Evolutionary conservation across 2,888 invertebrate genomes (phyloP), one percentile per base, ranked within the genome.

Genomic region (Troilus luridus): DNA sequence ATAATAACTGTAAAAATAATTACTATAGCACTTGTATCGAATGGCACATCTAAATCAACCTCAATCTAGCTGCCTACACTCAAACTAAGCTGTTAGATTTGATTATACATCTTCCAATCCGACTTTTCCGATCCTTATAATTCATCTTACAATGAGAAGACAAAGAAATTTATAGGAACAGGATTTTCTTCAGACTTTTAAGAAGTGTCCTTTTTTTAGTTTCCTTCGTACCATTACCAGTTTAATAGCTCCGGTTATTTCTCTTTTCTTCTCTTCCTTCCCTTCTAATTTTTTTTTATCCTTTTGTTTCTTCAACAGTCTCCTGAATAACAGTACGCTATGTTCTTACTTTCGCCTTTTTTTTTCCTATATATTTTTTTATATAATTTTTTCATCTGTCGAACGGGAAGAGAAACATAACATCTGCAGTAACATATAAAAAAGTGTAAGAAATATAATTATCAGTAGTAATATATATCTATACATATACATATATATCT

Each of bases 181-280:
- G 56, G 12, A 85, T 58, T 77, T 85, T 85, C 85, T 85, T 85
- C 85, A 85, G 56, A 85, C 56, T 85, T 58, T 81, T 54, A 81
- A 81, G 54, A 81, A 81, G 56, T 56, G 10, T 6, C 12, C n/a
- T 85, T 85, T 77, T 77, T 64, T 27, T 85, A n/a, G 21, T 54
- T 85, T 85, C 85, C 85, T 85, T 85, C n/a, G 85, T 85, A 54
- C n/a, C 85, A 85, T 85, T 85, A 85, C 1, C 85, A 85, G 56
- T 58, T 81, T 85, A 85, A 85, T 85, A 85, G 85, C 14, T 85
- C 85, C 85, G 85, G 56, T n/a, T 85, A 85, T 85, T 85, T 85
- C 54, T 85, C 12, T 85, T 56, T 85, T 77, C 72, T 77, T 77
- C 72, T 27, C 41, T 14, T 77, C 27, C 85, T 56, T 56, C 11